Base-by-base conservation (phyloP, 37 sponge, comb jelly and placozoan genomes). In the Geodia barretti region DNA sequence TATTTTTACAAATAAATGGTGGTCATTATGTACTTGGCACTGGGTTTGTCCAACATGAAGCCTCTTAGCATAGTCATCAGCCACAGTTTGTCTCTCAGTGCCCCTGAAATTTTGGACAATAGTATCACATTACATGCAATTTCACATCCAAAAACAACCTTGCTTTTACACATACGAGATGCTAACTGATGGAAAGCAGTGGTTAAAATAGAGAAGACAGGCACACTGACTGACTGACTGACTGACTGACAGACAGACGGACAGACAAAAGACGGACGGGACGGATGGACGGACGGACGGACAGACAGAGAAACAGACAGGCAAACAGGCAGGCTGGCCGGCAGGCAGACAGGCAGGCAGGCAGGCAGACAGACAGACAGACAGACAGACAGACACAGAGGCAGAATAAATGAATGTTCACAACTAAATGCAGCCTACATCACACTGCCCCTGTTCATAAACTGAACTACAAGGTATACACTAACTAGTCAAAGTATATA, bases 51-150 rank as follows among this genome's bases (percentile, higher is more conserved):
- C 99, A 34, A 79, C 81, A 38, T 96, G 92, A 26, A 98, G 87
- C 30, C 99, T 80, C 87, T 69, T 86, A 26, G 96, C 96, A 79
- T 98, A 98, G 79, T 98, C 99, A 81, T 96, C 28, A 14, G 96
- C 96, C 54, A 98, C 99, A 65, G 90, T 87, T 73, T 98, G 95
- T 43, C 90, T 90, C 77, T 88, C 90, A 29, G 96, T 96, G 0
- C 97, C 93, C 69, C 91, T 91, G 75, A 1, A 25, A 66, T 20
- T 66, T 66, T 37, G 3, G n/a, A n/a, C n/a, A n/a, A n/a, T n/a
- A n/a, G n/a, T n/a, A n/a, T n/a, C n/a, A n/a, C n/a, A n/a, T n/a
- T n/a, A n/a, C n/a, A n/a, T n/a, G n/a, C n/a, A n/a, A n/a, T n/a
- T n/a, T n/a, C n/a, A n/a, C n/a, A n/a, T n/a, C n/a, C 19, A 20